Conservation (phyloP, 2,888 invertebrate species). For the Ochropleura plecta region DNA sequence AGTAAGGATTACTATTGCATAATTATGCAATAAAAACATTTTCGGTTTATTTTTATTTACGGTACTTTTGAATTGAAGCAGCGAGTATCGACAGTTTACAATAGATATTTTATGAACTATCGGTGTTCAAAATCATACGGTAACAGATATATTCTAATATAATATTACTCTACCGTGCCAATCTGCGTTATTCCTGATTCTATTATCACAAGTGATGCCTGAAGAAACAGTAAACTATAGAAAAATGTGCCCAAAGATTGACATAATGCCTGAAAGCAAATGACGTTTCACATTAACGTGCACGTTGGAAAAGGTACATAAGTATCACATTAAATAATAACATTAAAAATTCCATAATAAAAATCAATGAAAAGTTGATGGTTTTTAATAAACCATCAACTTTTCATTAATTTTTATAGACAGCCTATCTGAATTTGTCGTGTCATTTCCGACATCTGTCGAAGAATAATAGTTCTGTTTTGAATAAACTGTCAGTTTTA, state of each 20-base stretch:
- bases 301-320: background rate
- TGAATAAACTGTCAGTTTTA: background rate
- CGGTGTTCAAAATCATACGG: too few relatives aligned
- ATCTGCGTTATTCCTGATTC: background rate
- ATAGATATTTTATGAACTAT: too few relatives aligned
- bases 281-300: too few relatives aligned
- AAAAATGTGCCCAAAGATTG: constrained; percentile 26
- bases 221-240: constrained; percentile 23
- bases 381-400: too few relatives aligned
- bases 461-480: background rate
- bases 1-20: too few relatives aligned
- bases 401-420: background rate
- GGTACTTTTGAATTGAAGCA: too few relatives aligned
- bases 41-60: too few relatives aligned
- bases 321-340: too few relatives aligned
- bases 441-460: background rate
- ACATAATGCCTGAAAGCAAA: constrained; percentile 19
- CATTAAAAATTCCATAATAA: too few relatives aligned
- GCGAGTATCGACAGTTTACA: too few relatives aligned
- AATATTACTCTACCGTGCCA: background rate
- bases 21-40: too few relatives aligned
- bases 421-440: background rate
- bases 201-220: constrained; percentile 17
- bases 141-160: background rate
- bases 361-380: too few relatives aligned